Percentiles rank a stretch among this genome's conserved stretches.
phyloP scores from a whole-genome alignment of 2,888 invertebrate genomes.

The Polymixis flavicincta region DNA sequence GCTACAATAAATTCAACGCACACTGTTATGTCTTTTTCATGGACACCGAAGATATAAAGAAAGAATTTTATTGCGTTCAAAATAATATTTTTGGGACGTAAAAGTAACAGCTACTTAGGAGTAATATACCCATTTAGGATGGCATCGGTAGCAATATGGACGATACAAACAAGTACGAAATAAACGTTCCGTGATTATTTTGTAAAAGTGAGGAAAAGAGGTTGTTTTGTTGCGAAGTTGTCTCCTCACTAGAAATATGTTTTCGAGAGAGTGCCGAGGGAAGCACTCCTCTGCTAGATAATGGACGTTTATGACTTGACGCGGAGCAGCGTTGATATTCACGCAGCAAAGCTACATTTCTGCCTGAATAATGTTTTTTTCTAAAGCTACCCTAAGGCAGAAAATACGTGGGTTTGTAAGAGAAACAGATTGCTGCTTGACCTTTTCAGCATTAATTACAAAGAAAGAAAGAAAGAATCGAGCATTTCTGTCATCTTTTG shows the following conservation, averaged over 20 bases:
- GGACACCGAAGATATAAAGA: conserved; percentile 84
- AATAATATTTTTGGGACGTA: conserved; percentile 80
- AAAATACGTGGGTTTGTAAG: conserved; percentile 19
- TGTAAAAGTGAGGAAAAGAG: conserved; percentile 51
- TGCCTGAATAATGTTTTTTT: conserved; percentile 29
- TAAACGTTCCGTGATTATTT: conserved; percentile 65
- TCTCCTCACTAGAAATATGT: conserved; percentile 62
- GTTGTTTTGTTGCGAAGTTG: conserved; percentile 50
- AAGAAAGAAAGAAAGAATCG: conserved; percentile 21
- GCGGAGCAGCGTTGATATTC: conserved; percentile 56
- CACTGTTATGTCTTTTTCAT: conserved; percentile 89
- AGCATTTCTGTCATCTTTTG: conserved; percentile 58
- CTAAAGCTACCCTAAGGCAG: background rate
- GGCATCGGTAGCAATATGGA: conserved; percentile 56
- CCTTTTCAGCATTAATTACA: conserved; percentile 45
- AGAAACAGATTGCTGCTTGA: conserved; percentile 29
- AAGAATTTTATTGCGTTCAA: conserved; percentile 84
- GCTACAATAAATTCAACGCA: conserved; percentile 89
- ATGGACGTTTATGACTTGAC: conserved; percentile 64
- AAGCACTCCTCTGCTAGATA: conserved; percentile 60
- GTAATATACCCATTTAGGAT: conserved; percentile 67
- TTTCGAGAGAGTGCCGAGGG: conserved; percentile 61
- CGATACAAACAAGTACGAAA: conserved; percentile 58
- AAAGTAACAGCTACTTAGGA: conserved; percentile 71
- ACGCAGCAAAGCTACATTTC: conserved; percentile 41